These are phyloP conservation scores for Akabosia matsudoensis DNA, from an alignment of 1,140 invertebrate species.

Conservation along the genomic window DNA sequence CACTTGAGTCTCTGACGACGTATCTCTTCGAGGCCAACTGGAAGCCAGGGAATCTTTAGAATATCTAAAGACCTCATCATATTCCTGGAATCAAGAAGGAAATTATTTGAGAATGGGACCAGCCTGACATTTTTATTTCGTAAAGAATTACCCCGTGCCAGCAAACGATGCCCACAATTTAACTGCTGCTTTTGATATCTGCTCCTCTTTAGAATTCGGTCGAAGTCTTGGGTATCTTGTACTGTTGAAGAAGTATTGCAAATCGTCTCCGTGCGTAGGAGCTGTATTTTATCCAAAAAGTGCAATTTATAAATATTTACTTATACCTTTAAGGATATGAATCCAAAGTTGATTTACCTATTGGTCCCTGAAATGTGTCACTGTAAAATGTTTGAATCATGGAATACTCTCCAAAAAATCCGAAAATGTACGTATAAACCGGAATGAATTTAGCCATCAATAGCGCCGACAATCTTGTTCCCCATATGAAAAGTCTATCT, in stretches of 20 bases:
- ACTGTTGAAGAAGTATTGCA: constrained; percentile 29
- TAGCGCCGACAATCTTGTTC: constrained; percentile 22
- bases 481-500: constrained; percentile 34
- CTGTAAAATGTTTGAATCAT: background rate
- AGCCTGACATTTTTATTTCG: background rate
- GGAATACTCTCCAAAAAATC: background rate
- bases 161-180: constrained; percentile 33
- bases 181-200: constrained; percentile 27
- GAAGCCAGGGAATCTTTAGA: constrained; percentile 27
- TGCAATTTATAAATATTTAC: background rate
- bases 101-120: no score
- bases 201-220: constrained; percentile 3
- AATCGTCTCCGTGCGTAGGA: constrained; percentile 35
- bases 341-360: background rate
- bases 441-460: constrained; percentile 25
- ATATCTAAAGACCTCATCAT: constrained; percentile 28
- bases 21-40: constrained; percentile 31
- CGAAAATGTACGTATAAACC: constrained; percentile 36
- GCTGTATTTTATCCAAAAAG: background rate
- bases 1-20: constrained; percentile 29
- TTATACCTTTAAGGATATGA: background rate
- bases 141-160: background rate
- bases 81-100: constrained; percentile 17
- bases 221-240: constrained; percentile 8
- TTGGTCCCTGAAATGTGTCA: background rate